Conservation (phyloP, 64 coral and sea anemone genomes). For the Porites australiensis region DNA sequence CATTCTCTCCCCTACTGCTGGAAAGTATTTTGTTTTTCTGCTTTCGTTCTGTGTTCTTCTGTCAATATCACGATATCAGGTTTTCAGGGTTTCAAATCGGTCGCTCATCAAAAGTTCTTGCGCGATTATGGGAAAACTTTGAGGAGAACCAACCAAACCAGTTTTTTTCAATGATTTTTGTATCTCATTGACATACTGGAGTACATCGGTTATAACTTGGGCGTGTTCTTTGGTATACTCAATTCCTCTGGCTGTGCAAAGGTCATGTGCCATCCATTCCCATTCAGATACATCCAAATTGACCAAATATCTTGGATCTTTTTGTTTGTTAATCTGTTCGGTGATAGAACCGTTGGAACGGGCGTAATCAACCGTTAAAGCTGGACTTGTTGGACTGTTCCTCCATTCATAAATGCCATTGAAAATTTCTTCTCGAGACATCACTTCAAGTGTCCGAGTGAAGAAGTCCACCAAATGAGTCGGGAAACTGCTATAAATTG, state of each 20-base stretch:
- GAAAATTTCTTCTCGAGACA: neutral
- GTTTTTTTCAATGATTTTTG: too few relatives aligned
- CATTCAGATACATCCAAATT: neutral
- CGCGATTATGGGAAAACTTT: neutral
- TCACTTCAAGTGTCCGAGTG: neutral
- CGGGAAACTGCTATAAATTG: slow-evolving; percentile 28
- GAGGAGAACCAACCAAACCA: neutral
- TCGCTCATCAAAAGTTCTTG: too few relatives aligned
- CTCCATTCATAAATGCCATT: neutral
- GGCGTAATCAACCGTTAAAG: neutral
- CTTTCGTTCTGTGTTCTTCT: too few relatives aligned
- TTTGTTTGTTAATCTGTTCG: neutral
- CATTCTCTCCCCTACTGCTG: too few relatives aligned
- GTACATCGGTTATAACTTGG: neutral
- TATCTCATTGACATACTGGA: neutral
- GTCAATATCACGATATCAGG: too few relatives aligned
- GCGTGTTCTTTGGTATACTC: slow-evolving; percentile 2
- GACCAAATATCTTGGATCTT: neutral
- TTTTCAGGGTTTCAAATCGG: too few relatives aligned
- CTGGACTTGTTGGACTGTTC: neutral
- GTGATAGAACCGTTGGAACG: neutral
- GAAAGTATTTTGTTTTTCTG: too few relatives aligned
- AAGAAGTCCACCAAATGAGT: neutral
- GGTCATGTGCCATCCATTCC: neutral
- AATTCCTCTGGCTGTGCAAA: neutral